Evolutionary conservation across 37 sponge, comb jelly and placozoan species (phyloP), one percentile per base, ranked within the genome.

Genomic region (Axinella damicornis): DNA sequence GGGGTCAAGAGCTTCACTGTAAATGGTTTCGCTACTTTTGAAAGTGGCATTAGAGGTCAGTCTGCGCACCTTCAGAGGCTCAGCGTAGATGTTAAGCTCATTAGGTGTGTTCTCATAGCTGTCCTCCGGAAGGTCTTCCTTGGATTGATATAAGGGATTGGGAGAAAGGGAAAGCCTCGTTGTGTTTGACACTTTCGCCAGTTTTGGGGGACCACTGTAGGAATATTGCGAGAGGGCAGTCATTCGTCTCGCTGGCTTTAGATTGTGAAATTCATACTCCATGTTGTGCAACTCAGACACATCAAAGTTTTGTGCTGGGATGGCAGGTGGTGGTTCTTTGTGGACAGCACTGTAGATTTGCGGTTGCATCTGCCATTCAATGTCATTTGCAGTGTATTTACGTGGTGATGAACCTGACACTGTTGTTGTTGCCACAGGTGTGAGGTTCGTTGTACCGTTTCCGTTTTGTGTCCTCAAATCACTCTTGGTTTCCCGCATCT

Each of bases 1-100:
- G 22, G 88, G 88, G 37, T 77, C 38, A 12, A 87, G 32, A 13
- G 73, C 58, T 39, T 72, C 81, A 38, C 76, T 80, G 74, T 80
- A 87, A 20, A 87, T 24, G 30, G 88, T 65, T 21, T 73, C 79
- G 0, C 19, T 17, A 37, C 36, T 56, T 17, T 4, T 32, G 36
- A 54, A 33, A 33, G 34, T 36, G 11, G 35, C 57, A 5, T 38
- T 24, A 9, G 22, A 1, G 2, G 28, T 31, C 19, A 19, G 12
- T 16, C 32, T 67, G 28, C 33, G 28, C 5, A 2, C 40, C 41
- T 21, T 0, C 30, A 25, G 17, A 0, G 54, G 62, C 5, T 65
- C 24, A 66, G 61, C 27, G 32, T 55, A 54, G 31, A 22, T 74
- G 57, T n/a, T 53, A 15, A 19, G 46, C 11, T 22, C 32, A 22